Percentiles rank a stretch among this genome's conserved stretches.
Evolutionary conservation across 2,113 vertebrate genomes (phyloP).

Genomic region (Pelobates fuscus): DNA sequence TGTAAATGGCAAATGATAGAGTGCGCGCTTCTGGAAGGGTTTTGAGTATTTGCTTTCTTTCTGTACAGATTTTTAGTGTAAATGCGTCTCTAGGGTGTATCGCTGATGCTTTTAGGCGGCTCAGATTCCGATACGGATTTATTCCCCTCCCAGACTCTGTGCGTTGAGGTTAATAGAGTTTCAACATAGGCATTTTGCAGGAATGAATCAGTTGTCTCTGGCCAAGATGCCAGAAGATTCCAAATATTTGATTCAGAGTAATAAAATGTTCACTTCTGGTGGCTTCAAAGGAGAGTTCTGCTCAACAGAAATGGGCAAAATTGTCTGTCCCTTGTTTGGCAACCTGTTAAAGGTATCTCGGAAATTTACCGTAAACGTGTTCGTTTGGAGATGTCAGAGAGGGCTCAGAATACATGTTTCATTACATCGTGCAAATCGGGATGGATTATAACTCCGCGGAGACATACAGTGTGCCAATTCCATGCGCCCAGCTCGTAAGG

Average conservation of each 20-base stretch:
- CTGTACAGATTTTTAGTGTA: neutral
- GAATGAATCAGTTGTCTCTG: constrained; percentile 31
- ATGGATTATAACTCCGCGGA: constrained; percentile 26
- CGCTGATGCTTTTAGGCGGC: neutral
- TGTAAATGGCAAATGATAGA: neutral
- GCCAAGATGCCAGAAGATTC: constrained; percentile 11
- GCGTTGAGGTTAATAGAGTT: constrained; percentile 24
- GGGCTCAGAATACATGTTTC: constrained; percentile 42
- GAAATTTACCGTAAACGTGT: constrained; percentile 20
- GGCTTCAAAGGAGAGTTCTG: too few relatives aligned
- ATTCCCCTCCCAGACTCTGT: constrained; percentile 22
- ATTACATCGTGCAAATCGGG: neutral
- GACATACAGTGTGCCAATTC: constrained; percentile 6
- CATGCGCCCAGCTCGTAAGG: constrained; percentile 13
- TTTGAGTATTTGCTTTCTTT: neutral
- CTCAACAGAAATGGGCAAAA: constrained; percentile 14
- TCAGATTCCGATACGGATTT: neutral
- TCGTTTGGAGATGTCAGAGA: constrained; percentile 47
- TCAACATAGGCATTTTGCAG: constrained; percentile 25
- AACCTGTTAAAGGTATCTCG: neutral
- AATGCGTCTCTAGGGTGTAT: constrained; percentile 12
- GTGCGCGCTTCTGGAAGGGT: neutral
- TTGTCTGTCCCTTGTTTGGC: neutral
- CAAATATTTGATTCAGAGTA: constrained; percentile 38
- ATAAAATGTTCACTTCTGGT: constrained; percentile 14